phyloP scores from a whole-genome alignment of 2,888 invertebrate species.

The Hypena proboscidalis region DNA sequence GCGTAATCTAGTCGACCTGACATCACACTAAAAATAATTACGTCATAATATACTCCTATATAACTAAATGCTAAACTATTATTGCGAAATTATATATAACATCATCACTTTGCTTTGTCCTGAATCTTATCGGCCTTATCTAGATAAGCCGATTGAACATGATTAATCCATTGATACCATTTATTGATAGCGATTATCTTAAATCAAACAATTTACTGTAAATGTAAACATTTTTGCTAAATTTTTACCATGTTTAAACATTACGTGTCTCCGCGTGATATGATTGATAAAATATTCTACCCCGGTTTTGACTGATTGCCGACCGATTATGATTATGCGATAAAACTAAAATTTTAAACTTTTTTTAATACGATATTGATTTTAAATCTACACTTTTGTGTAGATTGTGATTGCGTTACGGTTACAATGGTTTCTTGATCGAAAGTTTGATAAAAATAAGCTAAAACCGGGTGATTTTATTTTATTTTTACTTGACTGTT shows the following conservation, averaged over 20 bases:
- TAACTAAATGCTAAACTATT: not conserved
- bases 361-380: not conserved
- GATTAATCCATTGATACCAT: slow-evolving; percentile 34
- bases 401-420: too few species aligned
- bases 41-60: too few species aligned
- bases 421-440: too few species aligned
- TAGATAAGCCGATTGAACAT: slow-evolving; percentile 26
- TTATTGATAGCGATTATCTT: slow-evolving; percentile 33
- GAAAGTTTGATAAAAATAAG: too few species aligned
- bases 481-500: too few species aligned
- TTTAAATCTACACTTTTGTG: not conserved
- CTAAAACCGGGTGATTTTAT: too few species aligned
- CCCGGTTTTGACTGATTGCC: slow-evolving; percentile 3
- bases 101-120: too few species aligned
- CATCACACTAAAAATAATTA: too few species aligned
- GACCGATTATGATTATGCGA: not conserved
- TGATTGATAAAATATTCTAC: slow-evolving; percentile 3
- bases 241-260: not conserved
- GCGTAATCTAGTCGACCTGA: too few species aligned
- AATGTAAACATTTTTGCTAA: not conserved
- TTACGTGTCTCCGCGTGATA: not conserved
- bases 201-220: slow-evolving; percentile 4
- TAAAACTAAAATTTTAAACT: not conserved
- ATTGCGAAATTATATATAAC: slow-evolving; percentile 1
- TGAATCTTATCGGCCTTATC: slow-evolving; percentile 1